Evolutionary conservation across 2,797 vertebrate species (phyloP), one percentile per base, ranked within the genome.

Genomic region (Threskiornis aethiopicus): DNA sequence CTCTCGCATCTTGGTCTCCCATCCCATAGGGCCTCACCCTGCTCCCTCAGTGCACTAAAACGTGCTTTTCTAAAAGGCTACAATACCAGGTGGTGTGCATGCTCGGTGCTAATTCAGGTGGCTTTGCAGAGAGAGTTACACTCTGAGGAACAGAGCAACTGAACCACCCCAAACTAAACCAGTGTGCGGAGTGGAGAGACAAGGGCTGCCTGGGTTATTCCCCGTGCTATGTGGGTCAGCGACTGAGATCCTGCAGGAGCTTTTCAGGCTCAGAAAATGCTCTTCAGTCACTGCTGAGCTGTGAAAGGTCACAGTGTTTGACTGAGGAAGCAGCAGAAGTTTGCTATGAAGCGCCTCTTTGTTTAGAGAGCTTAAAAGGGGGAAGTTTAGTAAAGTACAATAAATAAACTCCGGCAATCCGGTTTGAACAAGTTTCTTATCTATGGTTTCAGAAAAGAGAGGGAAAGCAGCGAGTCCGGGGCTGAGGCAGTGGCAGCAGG

Each of bases 311-410:
- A 55, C 42, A 85, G 37, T 13, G 22, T 94, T 90, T 80, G 71
- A 77, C 66, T 69, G 47, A 85, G 29, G 39, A 94, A 77, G 18
- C 2, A 4, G 24, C 28, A 78, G 71, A 87, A 52, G 26, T 80
- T 87, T 78, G 11, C 67, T 87, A 21, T 77, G 73, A 95, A 96
- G 55, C 55, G 5, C 46, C 25, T 76, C 75, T 91, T 94, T 93
- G 90, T 93, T 92, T 89, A 51, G 95, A 73, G 72, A 87, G 91
- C 69, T 93, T 91, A 83, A 91, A 89, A 87, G 25, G 39, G 47
- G 52, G 47, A 83, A 83, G 37, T 42, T 89, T 66, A 77, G 71
- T 70, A 31, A 93, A 92, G 64, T 37, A 77, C 8, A 61, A 77
- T 67, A 92, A 90, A 89, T 77, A 87, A 93, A 87, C 59, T 39